These are phyloP conservation scores for Lepisosteus osseus DNA, from an alignment of 2,113 vertebrate genomes.

Conservation along the genomic window DNA sequence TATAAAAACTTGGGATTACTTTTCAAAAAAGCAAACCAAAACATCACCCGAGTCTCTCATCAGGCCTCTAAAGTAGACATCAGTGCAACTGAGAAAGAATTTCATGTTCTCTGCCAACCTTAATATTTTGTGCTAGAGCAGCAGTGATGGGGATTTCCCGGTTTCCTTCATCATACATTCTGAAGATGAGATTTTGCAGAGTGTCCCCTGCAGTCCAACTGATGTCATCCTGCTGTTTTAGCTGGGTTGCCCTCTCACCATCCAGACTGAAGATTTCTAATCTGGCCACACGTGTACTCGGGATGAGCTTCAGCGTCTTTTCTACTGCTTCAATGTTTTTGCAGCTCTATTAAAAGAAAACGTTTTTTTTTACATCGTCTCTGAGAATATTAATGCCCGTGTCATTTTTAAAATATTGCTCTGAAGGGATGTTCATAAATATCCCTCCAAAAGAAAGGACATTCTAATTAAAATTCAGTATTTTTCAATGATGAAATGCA, in stretches of 20 bases:
- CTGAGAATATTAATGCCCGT: too few relatives aligned
- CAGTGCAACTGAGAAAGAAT: too few relatives aligned
- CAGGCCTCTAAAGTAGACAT: too few relatives aligned
- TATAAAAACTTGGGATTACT: too few relatives aligned
- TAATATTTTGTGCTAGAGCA: constrained; percentile 72
- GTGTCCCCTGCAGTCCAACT: constrained; percentile 75
- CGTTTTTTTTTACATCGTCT: background rate
- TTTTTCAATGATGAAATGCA: too few relatives aligned
- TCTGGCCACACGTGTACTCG: constrained; percentile 71
- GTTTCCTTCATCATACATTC: constrained; percentile 83
- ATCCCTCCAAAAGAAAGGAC: too few relatives aligned
- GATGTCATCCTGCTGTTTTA: constrained; percentile 80
- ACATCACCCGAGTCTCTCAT: too few relatives aligned
- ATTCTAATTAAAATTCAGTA: too few relatives aligned
- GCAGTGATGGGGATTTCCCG: constrained; percentile 67
- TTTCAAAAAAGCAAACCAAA: too few relatives aligned
- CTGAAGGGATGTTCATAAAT: too few relatives aligned
- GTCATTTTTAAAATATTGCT: too few relatives aligned
- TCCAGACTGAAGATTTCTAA: constrained; percentile 72
- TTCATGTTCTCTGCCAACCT: constrained; percentile 58
- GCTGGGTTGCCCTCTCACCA: constrained; percentile 65
- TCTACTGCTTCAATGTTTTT: constrained; percentile 64
- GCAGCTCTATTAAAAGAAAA: constrained; percentile 57
- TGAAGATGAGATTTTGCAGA: constrained; percentile 78
- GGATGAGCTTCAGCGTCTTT: constrained; percentile 73